phyloP scores from a whole-genome alignment of 2,888 invertebrate species.

The Drosophila maculinotata region DNA sequence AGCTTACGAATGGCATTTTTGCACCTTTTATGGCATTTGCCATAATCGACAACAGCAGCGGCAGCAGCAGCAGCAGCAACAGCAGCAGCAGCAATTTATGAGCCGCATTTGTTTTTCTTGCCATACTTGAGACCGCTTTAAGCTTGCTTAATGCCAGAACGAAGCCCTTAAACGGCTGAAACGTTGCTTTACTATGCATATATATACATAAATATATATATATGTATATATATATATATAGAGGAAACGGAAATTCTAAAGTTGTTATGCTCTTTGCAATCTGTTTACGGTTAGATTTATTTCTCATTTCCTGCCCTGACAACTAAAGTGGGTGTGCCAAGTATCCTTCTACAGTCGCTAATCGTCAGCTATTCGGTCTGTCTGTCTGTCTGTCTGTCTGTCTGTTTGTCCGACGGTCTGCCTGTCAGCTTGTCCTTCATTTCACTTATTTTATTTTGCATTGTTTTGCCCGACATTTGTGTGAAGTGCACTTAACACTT shows the following conservation, averaged over 20 bases:
- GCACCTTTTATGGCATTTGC: slow-evolving; percentile 73
- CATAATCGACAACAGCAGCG: slow-evolving; percentile 64
- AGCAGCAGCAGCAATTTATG: slow-evolving; percentile 60
- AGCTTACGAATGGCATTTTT: slow-evolving; percentile 65
- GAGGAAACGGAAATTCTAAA: slow-evolving; percentile 37
- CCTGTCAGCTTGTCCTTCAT: slow-evolving; percentile 21
- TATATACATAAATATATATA: too few species aligned
- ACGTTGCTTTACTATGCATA: slow-evolving; percentile 40
- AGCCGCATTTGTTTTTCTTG: slow-evolving; percentile 58
- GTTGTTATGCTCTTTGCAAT: slow-evolving; percentile 47
- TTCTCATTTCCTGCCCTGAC: background rate
- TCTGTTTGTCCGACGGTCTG: slow-evolving; percentile 14
- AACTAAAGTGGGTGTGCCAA: background rate
- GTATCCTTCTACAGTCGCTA: slow-evolving; percentile 34
- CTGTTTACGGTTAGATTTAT: slow-evolving; percentile 41
- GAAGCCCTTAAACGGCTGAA: slow-evolving; percentile 32
- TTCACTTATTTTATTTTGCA: slow-evolving; percentile 56
- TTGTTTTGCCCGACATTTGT: slow-evolving; percentile 58
- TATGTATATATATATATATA: too few species aligned
- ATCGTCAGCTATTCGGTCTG: slow-evolving; percentile 56
- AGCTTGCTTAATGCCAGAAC: slow-evolving; percentile 59
- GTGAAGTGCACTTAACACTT: slow-evolving; percentile 64
- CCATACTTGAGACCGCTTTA: slow-evolving; percentile 53
- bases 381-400: slow-evolving; percentile 15
- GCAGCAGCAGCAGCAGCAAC: slow-evolving; percentile 26